phyloP scores from a whole-genome alignment of 2,888 invertebrate species.

The Hofmannophila pseudospretella region DNA sequence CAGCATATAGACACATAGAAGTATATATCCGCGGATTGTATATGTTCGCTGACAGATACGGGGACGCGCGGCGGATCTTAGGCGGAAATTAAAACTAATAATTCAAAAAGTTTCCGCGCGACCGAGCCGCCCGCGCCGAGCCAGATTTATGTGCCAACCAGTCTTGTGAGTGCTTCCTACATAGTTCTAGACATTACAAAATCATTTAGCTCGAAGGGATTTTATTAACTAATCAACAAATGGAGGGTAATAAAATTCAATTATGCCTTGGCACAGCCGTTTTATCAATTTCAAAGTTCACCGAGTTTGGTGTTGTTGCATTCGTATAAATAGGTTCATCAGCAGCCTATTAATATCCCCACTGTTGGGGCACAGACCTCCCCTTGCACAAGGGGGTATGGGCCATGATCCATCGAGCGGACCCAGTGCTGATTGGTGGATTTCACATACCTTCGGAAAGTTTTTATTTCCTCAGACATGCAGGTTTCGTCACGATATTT shows the following conservation, averaged over 20 bases:
- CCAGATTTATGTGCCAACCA: slow-evolving; percentile 70
- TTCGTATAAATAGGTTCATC: too few relatives aligned
- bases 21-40: slow-evolving; percentile 34
- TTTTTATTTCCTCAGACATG: too few relatives aligned
- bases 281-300: too few relatives aligned
- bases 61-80: slow-evolving; percentile 69
- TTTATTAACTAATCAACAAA: slow-evolving; percentile 7
- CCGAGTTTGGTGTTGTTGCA: too few relatives aligned
- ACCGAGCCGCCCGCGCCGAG: slow-evolving; percentile 56
- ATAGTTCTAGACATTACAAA: slow-evolving; percentile 35
- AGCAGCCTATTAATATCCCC: too few relatives aligned
- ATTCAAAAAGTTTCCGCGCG: slow-evolving; percentile 78
- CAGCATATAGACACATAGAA: not conserved
- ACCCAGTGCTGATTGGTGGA: too few relatives aligned
- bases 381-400: too few relatives aligned
- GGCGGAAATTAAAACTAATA: slow-evolving; percentile 80
- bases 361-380: too few relatives aligned
- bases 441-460: too few relatives aligned
- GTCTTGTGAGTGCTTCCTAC: slow-evolving; percentile 67
- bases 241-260: not conserved
- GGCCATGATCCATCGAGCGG: too few relatives aligned
- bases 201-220: slow-evolving; percentile 33
- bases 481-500: too few relatives aligned
- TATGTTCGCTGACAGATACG: slow-evolving; percentile 68
- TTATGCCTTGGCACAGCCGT: not conserved